A percentile compares a stretch with the other conserved stretches of the same genome.
These are phyloP conservation scores for Drosophila setifemur DNA, from an alignment of 1,140 invertebrate genomes.

Conservation along the genomic window DNA sequence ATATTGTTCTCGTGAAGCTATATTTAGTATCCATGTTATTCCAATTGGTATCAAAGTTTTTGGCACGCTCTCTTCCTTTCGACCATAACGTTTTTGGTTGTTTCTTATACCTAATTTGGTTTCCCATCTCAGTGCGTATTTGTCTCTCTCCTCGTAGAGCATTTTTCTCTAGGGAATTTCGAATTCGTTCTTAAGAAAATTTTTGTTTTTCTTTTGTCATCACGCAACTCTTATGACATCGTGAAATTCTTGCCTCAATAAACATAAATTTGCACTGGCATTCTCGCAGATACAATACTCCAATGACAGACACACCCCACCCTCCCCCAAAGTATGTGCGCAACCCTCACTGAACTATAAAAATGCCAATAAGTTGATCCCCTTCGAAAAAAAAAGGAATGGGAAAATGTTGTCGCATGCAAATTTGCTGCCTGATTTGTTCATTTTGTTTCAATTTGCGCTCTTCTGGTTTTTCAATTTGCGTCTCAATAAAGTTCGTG, in stretches of 20 bases:
- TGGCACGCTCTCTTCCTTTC: too few species aligned
- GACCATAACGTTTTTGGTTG: too few species aligned
- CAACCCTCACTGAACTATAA: conserved; percentile 54
- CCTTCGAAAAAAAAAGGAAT: conserved; percentile 15
- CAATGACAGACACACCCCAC: conserved; percentile 3
- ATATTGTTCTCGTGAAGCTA: too few species aligned
- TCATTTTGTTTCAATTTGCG: conserved; percentile 76
- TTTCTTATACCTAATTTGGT: too few species aligned
- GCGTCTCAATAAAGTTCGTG: conserved; percentile 57
- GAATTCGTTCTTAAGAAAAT: neutral
- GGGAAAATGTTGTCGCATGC: conserved; percentile 74
- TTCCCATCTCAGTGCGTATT: too few species aligned
- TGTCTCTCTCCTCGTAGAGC: too few species aligned
- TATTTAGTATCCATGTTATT: too few species aligned
- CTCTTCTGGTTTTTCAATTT: conserved; percentile 29
- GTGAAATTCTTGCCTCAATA: conserved; percentile 71
- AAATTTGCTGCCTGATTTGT: conserved; percentile 77
- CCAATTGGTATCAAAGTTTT: too few species aligned
- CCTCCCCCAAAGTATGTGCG: neutral
- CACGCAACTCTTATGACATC: conserved; percentile 59
- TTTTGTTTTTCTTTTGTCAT: conserved; percentile 12
- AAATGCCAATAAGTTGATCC: conserved; percentile 70
- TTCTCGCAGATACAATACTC: conserved; percentile 13
- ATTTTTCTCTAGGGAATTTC: conserved; percentile 23
- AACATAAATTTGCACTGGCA: conserved; percentile 71